These are phyloP conservation scores for Pteropus alecto DNA, from an alignment of 2,113 vertebrate genomes.

Conservation along the genomic window DNA sequence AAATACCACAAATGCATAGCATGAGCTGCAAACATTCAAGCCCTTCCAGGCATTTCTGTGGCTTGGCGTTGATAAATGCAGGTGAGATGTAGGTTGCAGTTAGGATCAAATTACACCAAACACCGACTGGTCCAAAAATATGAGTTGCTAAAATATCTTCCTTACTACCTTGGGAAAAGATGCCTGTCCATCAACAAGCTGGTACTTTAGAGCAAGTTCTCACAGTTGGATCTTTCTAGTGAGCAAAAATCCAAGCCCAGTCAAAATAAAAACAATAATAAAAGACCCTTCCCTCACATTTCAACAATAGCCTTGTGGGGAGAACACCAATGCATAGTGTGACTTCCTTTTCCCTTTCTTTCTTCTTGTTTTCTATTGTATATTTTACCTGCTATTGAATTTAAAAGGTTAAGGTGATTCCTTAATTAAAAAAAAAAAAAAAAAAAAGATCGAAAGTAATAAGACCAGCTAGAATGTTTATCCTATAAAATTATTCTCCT, in stretches of 20 bases:
- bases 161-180: slow-evolving; percentile 81
- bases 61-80: slow-evolving; percentile 90
- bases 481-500: background rate
- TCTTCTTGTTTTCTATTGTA: background rate
- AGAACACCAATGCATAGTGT: background rate
- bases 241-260: background rate
- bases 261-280: slow-evolving; percentile 59
- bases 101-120: slow-evolving; percentile 89
- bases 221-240: slow-evolving; percentile 38
- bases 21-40: slow-evolving; percentile 1
- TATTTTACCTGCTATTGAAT: background rate
- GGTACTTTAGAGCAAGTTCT: slow-evolving; percentile 77
- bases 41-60: slow-evolving; percentile 78
- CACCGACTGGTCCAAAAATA: slow-evolving; percentile 75
- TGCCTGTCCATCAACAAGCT: slow-evolving; percentile 89
- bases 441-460: background rate
- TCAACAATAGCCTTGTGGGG: background rate
- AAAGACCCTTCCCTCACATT: slow-evolving; percentile 7
- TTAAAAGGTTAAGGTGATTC: background rate
- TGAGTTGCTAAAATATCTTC: slow-evolving; percentile 75
- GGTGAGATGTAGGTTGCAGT: slow-evolving; percentile 88
- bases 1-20: slow-evolving; percentile 64
- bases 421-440: background rate
- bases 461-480: background rate
- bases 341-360: background rate